Evolutionary conservation across 2,888 invertebrate species (phyloP).

Genomic region (Sphaeridia pumilis): DNA sequence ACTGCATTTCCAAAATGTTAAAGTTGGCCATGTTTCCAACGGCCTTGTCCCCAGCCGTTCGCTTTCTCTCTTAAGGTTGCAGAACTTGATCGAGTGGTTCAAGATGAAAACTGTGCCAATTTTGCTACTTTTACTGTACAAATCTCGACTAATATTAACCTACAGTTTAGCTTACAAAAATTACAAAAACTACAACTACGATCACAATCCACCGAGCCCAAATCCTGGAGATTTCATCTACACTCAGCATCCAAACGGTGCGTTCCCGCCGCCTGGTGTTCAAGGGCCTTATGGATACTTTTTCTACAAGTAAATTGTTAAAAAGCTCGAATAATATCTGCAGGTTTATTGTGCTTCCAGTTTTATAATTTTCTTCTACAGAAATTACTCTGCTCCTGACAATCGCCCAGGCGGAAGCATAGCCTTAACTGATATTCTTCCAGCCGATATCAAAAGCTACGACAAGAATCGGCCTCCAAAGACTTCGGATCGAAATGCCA

Average conservation of each 20-base stretch:
- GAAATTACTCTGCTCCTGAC: background rate
- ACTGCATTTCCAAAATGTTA: no score
- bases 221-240: background rate
- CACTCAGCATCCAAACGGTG: constrained; percentile 1
- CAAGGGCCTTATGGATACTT: constrained; percentile 1
- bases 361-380: no score
- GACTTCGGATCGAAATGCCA: constrained; percentile 62
- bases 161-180: constrained; percentile 1
- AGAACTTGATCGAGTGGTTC: no score
- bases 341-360: no score
- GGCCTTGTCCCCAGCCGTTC: no score
- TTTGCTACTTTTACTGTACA: background rate
- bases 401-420: constrained; percentile 44
- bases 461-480: constrained; percentile 84
- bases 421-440: constrained; percentile 71
- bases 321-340: background rate
- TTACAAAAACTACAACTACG: background rate
- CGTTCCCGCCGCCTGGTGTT: background rate
- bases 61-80: no score
- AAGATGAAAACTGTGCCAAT: background rate
- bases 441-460: constrained; percentile 69
- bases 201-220: no score
- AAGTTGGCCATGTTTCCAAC: no score
- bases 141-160: background rate
- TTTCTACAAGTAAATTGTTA: background rate